These are phyloP conservation scores for Xanthostigma xanthostigma DNA, from an alignment of 2,888 invertebrate genomes.

Conservation along the genomic window DNA sequence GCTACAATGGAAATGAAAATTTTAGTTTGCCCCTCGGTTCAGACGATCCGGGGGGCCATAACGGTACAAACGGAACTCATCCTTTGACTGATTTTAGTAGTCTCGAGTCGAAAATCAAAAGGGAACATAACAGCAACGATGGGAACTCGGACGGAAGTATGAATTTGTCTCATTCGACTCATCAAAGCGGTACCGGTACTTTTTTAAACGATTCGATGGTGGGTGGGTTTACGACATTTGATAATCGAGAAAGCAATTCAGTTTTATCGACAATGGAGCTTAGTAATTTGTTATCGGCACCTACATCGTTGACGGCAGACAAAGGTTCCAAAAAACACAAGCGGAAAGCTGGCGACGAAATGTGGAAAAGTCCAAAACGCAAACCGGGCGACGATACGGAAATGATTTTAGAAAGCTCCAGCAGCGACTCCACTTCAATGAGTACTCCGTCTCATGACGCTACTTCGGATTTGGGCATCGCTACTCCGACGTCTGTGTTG, in stretches of 20 bases:
- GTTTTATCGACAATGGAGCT: conserved; percentile 23
- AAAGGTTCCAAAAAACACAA: conserved; percentile 38
- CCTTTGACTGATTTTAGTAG: conserved; percentile 32
- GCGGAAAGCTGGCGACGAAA: conserved; percentile 44
- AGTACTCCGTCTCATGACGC: conserved; percentile 35
- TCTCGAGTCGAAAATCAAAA: conserved; percentile 21
- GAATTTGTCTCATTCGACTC: neutral
- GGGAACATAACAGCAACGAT: conserved; percentile 13
- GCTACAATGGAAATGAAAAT: conserved; percentile 37
- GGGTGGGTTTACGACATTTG: conserved; percentile 27
- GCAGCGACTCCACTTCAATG: conserved; percentile 44
- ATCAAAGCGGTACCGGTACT: conserved; percentile 14
- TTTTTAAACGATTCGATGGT: conserved; percentile 27
- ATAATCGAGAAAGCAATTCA: conserved; percentile 15
- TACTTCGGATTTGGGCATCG: conserved; percentile 30
- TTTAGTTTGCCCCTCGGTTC: conserved; percentile 55
- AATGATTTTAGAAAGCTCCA: conserved; percentile 44
- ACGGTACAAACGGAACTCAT: conserved; percentile 21
- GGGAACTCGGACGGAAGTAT: neutral
- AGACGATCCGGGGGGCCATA: conserved; percentile 47
- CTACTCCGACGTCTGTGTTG: conserved; percentile 35
- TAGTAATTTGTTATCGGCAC: conserved; percentile 11
- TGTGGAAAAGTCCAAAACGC: conserved; percentile 45
- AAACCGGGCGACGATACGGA: conserved; percentile 40
- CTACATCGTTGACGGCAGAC: conserved; percentile 25